phyloP scores from a whole-genome alignment of 2,113 vertebrate species.

The Caretta caretta region DNA sequence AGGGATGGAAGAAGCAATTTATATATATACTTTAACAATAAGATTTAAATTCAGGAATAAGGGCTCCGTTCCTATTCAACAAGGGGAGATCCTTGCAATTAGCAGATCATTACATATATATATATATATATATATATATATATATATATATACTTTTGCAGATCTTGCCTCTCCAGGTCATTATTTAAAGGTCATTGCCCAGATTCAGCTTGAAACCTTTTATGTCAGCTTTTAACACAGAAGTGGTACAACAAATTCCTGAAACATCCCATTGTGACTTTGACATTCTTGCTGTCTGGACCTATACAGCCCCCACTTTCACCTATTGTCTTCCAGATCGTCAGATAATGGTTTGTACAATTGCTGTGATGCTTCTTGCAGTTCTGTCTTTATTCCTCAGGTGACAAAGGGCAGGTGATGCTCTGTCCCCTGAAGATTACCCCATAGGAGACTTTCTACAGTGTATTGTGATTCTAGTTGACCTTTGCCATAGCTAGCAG shows the following conservation, averaged over 20 bases:
- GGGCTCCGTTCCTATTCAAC: neutral
- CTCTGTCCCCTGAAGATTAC: neutral
- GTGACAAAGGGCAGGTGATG: neutral
- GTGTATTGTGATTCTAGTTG: neutral
- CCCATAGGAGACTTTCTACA: neutral
- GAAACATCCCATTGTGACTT: neutral
- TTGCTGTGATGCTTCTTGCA: neutral
- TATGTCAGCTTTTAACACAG: neutral
- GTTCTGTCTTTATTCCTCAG: neutral
- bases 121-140: neutral
- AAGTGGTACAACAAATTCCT: neutral
- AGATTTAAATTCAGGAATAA: neutral
- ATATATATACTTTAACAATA: neutral
- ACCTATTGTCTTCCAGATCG: neutral
- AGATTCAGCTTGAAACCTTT: neutral
- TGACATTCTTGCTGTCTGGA: neutral
- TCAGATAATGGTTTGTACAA: neutral
- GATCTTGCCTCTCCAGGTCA: neutral
- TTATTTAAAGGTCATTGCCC: neutral
- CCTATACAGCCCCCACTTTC: neutral
- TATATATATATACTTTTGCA: neutral
- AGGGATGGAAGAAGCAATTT: conserved; percentile 2
- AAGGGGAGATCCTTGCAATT: neutral
- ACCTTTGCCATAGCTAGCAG: neutral
- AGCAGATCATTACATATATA: neutral